A percentile compares a stretch with the other conserved stretches of the same genome.
These are phyloP conservation scores for Synergus umbraculus DNA, from an alignment of 2,888 invertebrate genomes.

Conservation along the genomic window DNA sequence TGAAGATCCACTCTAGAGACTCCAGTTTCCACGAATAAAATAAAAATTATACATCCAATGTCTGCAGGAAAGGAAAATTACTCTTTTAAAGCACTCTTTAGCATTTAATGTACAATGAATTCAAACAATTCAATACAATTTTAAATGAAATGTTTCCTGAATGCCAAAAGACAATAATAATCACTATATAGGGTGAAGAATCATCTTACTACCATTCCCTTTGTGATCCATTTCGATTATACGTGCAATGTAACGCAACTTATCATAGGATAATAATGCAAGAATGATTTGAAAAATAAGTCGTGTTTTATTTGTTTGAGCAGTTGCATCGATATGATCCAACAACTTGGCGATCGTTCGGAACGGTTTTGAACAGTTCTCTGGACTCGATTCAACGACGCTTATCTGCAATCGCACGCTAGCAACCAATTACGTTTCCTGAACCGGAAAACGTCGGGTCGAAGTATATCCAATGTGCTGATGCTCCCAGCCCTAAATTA, in stretches of 20 bases:
- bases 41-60: constrained; percentile 16
- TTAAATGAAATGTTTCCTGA: too few species aligned
- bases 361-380: constrained; percentile 23
- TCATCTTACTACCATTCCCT: background rate
- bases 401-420: constrained; percentile 67
- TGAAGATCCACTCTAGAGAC: constrained; percentile 49
- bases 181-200: background rate
- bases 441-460: constrained; percentile 72
- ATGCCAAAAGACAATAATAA: too few species aligned
- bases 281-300: constrained; percentile 1
- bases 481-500: constrained; percentile 68
- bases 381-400: constrained; percentile 57
- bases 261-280: background rate
- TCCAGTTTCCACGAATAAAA: constrained; percentile 23
- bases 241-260: background rate
- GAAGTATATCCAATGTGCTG: constrained; percentile 61
- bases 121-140: too few species aligned
- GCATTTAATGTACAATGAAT: background rate
- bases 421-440: constrained; percentile 75
- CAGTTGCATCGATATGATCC: constrained; percentile 11
- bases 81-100: background rate
- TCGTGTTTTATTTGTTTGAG: constrained; percentile 5
- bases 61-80: background rate
- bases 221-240: background rate
- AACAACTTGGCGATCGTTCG: constrained; percentile 14